Conservation (phyloP, 2,888 invertebrate genomes). For the Ochropleura leucogaster region DNA sequence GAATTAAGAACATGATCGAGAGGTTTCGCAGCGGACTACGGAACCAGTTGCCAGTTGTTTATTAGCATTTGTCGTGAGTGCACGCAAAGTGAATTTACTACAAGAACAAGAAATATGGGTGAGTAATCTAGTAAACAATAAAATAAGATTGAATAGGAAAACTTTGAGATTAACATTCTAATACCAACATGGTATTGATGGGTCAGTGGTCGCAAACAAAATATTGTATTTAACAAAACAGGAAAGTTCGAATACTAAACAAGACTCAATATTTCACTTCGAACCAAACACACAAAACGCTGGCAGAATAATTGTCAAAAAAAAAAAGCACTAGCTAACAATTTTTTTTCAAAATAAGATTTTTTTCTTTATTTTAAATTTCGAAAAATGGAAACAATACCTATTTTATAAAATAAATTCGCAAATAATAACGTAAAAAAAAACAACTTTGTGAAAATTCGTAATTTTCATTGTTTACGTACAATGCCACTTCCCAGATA, state of each 20-base stretch:
- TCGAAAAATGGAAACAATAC: not conserved
- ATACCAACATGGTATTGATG: not conserved
- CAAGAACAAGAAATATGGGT: conserved; percentile 45
- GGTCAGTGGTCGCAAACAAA: not conserved
- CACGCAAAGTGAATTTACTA: conserved; percentile 38
- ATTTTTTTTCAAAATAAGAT: too few species aligned
- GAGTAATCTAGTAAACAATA: conserved; percentile 23
- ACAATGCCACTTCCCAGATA: conserved; percentile 11
- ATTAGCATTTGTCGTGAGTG: conserved; percentile 36
- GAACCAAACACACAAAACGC: not conserved
- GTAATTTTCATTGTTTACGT: conserved; percentile 21
- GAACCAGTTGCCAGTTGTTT: conserved; percentile 56
- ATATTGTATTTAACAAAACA: not conserved
- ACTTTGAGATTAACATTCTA: not conserved
- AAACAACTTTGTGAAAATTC: not conserved
- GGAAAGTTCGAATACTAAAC: not conserved
- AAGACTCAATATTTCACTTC: not conserved
- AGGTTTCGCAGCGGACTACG: conserved; percentile 16
- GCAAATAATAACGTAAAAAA: not conserved
- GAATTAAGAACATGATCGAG: conserved; percentile 44
- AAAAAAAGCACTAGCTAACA: too few species aligned
- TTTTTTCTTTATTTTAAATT: not conserved
- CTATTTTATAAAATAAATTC: not conserved
- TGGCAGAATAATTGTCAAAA: not conserved
- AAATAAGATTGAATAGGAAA: not conserved